These are phyloP conservation scores for Clarias laeviceps DNA, from an alignment of 2,797 vertebrate genomes.

Conservation along the genomic window DNA sequence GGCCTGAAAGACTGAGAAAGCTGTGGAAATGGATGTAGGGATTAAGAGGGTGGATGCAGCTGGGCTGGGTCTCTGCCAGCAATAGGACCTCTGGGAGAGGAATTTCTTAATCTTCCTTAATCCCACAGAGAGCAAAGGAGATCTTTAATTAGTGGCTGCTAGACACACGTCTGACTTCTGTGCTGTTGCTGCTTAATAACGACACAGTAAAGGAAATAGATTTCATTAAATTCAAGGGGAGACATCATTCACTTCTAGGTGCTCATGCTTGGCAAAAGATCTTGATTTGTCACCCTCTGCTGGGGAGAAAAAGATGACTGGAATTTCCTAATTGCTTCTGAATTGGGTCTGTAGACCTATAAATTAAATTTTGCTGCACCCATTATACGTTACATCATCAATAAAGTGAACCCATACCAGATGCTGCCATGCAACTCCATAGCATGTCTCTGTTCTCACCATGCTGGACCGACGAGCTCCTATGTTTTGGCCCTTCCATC, in stretches of 20 bases:
- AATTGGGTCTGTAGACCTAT: neutral
- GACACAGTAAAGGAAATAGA: conserved; percentile 26
- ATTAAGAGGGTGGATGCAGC: conserved; percentile 58
- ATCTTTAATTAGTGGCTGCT: conserved; percentile 66
- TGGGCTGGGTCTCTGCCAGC: conserved; percentile 51
- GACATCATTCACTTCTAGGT: neutral
- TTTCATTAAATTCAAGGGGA: neutral
- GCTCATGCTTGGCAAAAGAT: neutral
- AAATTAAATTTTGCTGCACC: neutral
- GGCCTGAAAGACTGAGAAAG: conserved; percentile 56
- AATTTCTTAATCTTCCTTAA: conserved; percentile 60
- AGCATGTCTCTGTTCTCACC: neutral
- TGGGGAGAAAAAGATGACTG: neutral
- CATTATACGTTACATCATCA: too few relatives aligned
- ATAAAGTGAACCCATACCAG: neutral
- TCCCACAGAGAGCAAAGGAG: conserved; percentile 57
- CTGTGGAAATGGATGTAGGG: conserved; percentile 58
- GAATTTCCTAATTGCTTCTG: neutral
- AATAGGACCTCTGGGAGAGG: conserved; percentile 57
- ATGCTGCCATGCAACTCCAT: neutral
- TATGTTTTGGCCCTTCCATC: neutral
- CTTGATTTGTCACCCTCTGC: conserved; percentile 29
- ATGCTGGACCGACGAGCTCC: neutral
- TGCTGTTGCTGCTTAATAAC: conserved; percentile 12
- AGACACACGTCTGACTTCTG: conserved; percentile 46